Evolutionary conservation across 2,888 invertebrate genomes (phyloP), one percentile per base, ranked within the genome.

Genomic region (Hydriomena furcata): DNA sequence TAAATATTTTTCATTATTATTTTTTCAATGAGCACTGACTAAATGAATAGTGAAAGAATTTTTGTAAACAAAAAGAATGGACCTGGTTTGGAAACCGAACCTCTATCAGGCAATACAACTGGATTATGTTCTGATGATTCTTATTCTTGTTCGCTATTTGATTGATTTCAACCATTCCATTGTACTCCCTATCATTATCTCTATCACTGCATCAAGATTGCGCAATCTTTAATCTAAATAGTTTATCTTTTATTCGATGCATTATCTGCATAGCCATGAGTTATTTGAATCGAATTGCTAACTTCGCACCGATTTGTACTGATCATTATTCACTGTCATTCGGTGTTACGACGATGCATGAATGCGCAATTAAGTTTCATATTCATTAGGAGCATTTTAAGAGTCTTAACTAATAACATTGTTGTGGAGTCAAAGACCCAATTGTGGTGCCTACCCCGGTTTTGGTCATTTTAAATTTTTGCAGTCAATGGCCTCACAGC

Each of bases 301-400:
- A 44, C 37, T 38, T 34, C 24, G 20, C 7, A 20, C 24, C 34
- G 38, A 51, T 51, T 51, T 45, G 45, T 45, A 27, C 5, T 21
- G 41, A 36, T 31, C 45, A 51, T 45, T 51, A 45, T 41, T 51
- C 45, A 46, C 27, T 45, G 51, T 51, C 51, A 51, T 10, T 35
- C 2, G 7, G 10, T 34, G 25, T 25, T 37, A 25, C 17, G 27
- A 27, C 17, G 25, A 17, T 35, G 27, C 34, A 27, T 28, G 27
- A 31, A 11, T n/a, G 34, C 17, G 4, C 7, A 20, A 38, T 37
- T 5, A 34, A 25, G 32, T 11, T 32, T 24, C 7, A 7, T 34
- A 5, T 17, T 7, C 12, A 25, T 17, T 5, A 10, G 20, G 20
- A 38, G 13, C 25, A 20, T 12, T 7, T 24, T 24, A 8, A 3